Evolutionary conservation across 2,888 invertebrate genomes (phyloP).

Genomic region (Parthenolecanium corni): DNA sequence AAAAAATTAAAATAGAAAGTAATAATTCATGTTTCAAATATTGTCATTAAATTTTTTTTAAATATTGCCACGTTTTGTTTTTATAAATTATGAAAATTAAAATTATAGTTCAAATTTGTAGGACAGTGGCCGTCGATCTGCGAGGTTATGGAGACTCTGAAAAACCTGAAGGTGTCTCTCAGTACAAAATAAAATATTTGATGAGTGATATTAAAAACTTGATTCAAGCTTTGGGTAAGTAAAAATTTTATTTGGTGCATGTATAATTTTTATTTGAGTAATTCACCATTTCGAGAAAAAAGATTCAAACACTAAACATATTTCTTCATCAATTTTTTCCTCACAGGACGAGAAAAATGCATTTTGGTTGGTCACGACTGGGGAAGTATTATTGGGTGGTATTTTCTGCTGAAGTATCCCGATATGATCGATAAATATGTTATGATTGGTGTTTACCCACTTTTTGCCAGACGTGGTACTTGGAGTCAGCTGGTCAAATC

Average conservation of each 20-base stretch:
- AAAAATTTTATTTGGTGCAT: not conserved
- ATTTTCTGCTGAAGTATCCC: slow-evolving; percentile 45
- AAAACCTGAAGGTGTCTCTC: slow-evolving; percentile 45
- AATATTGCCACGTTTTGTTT: too few species aligned
- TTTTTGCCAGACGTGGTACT: slow-evolving; percentile 41
- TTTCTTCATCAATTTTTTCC: not conserved
- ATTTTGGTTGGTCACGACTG: slow-evolving; percentile 55
- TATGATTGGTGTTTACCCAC: slow-evolving; percentile 43
- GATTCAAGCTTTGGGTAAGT: slow-evolving; percentile 40
- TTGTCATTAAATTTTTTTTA: too few species aligned
- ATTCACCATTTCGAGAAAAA: too few species aligned
- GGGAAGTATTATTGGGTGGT: slow-evolving; percentile 52
- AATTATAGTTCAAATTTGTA: too few species aligned
- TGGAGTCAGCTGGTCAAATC: slow-evolving; percentile 42
- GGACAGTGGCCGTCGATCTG: slow-evolving; percentile 56
- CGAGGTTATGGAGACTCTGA: slow-evolving; percentile 52
- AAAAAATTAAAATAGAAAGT: too few species aligned
- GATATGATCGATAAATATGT: slow-evolving; percentile 46
- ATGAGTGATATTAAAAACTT: slow-evolving; percentile 50
- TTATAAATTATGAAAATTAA: too few species aligned
- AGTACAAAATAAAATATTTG: slow-evolving; percentile 38
- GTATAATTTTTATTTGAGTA: too few species aligned
- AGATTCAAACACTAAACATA: not conserved
- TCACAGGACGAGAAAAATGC: slow-evolving; percentile 44
- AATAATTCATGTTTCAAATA: too few species aligned